These are phyloP conservation scores for Tuberolachnus salignus DNA, from an alignment of 2,888 invertebrate genomes.

Conservation along the genomic window DNA sequence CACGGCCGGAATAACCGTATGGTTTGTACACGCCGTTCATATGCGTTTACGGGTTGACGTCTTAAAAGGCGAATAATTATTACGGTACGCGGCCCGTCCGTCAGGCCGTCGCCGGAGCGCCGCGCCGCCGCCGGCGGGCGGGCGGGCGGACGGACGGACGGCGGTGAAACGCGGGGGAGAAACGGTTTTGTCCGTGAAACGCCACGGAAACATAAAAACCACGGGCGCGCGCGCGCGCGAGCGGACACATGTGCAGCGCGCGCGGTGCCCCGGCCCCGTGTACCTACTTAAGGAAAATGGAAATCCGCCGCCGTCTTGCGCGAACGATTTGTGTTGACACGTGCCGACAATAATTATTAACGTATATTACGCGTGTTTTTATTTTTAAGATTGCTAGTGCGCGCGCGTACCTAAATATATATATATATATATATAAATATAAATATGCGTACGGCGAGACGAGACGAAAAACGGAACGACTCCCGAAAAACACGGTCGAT, in stretches of 20 bases:
- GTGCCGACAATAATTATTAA: slow-evolving; percentile 44
- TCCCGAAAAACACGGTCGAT: neutral
- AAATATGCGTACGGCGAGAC: no score
- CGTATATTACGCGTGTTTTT: neutral
- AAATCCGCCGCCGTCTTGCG: slow-evolving; percentile 11
- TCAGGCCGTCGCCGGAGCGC: no score
- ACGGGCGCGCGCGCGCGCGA: neutral
- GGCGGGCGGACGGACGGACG: no score
- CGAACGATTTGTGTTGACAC: slow-evolving; percentile 48
- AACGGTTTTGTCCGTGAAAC: slow-evolving; percentile 3
- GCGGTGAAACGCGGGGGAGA: neutral
- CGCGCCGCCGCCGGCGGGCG: no score
- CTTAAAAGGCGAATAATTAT: slow-evolving; percentile 37
- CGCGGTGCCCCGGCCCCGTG: neutral
- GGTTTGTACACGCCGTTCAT: no score
- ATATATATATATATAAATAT: no score
- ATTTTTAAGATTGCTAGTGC: slow-evolving; percentile 6
- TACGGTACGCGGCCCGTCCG: no score
- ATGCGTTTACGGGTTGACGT: neutral
- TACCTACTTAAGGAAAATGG: no score
- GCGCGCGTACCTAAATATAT: slow-evolving; percentile 9
- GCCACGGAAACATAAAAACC: slow-evolving; percentile 33
- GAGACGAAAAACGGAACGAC: slow-evolving; percentile 26
- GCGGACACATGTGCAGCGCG: neutral
- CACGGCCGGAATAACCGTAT: no score